These are phyloP conservation scores for Aleiodes sp. DNA, from an alignment of 1,140 invertebrate species.

Conservation along the genomic window DNA sequence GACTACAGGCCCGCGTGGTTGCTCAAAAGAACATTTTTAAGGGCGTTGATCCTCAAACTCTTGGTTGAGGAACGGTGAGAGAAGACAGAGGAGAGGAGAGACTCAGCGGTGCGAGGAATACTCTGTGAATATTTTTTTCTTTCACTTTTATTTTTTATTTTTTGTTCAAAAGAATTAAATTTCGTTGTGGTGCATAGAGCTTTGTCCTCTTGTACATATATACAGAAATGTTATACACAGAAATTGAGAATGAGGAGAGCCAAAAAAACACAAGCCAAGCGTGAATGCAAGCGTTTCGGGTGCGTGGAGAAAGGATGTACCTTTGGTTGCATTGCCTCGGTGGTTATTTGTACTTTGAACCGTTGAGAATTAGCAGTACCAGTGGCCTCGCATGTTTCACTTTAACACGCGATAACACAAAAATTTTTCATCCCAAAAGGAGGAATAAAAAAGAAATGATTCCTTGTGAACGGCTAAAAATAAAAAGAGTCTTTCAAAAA, in stretches of 20 bases:
- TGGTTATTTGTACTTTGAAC: constrained; percentile 48
- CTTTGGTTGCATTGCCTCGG: constrained; percentile 25
- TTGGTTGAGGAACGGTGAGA: constrained; percentile 19
- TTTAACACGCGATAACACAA: constrained; percentile 17
- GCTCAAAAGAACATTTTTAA: constrained; percentile 62
- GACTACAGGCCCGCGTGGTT: constrained; percentile 47
- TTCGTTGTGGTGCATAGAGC: constrained; percentile 24
- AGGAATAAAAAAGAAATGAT: background rate
- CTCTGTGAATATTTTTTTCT: background rate
- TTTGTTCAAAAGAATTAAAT: constrained; percentile 9
- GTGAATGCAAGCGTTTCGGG: constrained; percentile 31
- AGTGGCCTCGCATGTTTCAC: constrained; percentile 30
- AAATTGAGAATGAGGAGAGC: constrained; percentile 22
- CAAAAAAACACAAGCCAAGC: constrained; percentile 31
- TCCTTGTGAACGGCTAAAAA: background rate
- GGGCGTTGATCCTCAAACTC: constrained; percentile 65
- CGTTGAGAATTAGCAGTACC: constrained; percentile 39
- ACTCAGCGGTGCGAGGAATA: constrained; percentile 22
- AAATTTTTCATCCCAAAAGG: background rate
- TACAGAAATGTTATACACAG: constrained; percentile 32
- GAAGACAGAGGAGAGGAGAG: constrained; percentile 11
- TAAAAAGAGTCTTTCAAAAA: background rate
- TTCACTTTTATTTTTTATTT: background rate
- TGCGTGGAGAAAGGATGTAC: constrained; percentile 34
- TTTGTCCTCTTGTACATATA: constrained; percentile 30